Evolutionary conservation across 2,888 invertebrate species (phyloP).

Genomic region (Thera obeliscata): DNA sequence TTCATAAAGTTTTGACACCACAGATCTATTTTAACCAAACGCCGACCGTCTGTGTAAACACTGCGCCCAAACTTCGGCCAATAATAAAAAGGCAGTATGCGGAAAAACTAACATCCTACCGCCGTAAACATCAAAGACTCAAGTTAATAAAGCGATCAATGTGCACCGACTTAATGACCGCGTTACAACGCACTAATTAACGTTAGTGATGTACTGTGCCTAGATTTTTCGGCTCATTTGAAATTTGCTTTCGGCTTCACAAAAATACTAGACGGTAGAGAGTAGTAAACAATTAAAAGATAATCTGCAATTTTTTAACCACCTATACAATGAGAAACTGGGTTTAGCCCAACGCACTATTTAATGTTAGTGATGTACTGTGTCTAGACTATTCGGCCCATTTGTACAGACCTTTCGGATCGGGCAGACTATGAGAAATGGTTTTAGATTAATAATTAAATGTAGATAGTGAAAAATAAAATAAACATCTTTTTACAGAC

Average conservation of each 20-base stretch:
- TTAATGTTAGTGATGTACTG: too few species aligned
- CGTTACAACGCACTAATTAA: slow-evolving; percentile 69
- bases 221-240: slow-evolving; percentile 13
- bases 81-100: slow-evolving; percentile 83
- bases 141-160: slow-evolving; percentile 79
- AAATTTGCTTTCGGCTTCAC: background rate
- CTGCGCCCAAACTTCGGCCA: slow-evolving; percentile 82
- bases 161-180: slow-evolving; percentile 67
- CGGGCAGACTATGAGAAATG: too few species aligned
- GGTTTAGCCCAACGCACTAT: too few species aligned
- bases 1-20: slow-evolving; percentile 80
- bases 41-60: slow-evolving; percentile 77
- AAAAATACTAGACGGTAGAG: background rate
- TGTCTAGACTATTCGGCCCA: too few species aligned
- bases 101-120: slow-evolving; percentile 84
- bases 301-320: too few species aligned
- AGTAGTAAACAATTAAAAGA: too few species aligned
- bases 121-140: slow-evolving; percentile 76
- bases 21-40: slow-evolving; percentile 78
- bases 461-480: too few species aligned
- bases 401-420: too few species aligned
- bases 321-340: too few species aligned
- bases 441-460: too few species aligned
- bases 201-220: slow-evolving; percentile 48
- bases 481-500: too few species aligned